Evolutionary conservation across 2,888 invertebrate species (phyloP), one percentile per base, ranked within the genome.

Genomic region (Urechis unicinctus): DNA sequence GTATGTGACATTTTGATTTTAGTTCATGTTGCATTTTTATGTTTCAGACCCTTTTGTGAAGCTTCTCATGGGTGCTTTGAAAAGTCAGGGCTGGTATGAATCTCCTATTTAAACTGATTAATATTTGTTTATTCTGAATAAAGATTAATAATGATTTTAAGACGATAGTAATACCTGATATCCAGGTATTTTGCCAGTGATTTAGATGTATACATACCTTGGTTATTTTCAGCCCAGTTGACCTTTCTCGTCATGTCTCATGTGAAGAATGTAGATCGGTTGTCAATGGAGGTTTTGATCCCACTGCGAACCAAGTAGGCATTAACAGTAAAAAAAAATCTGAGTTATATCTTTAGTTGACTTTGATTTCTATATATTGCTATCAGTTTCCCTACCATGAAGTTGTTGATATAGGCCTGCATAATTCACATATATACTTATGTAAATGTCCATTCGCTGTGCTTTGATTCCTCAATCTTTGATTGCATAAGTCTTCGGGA

Each of bases 201-300:
- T 48, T 2, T 24, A n/a, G 29, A 52, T 21, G 17, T n/a, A n/a
- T n/a, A n/a, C n/a, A n/a, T n/a, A n/a, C n/a, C n/a, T n/a, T n/a
- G n/a, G n/a, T n/a, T n/a, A n/a, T 61, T 84, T 84, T 43, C 78
- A 88, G 91, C 78, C 84, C 86, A 30, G 80, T 95, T 56, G 89
- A 94, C 72, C 83, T 93, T 28, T 80, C 88, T 44, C 83, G 95
- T 57, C 94, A 96, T 73, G 86, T 95, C 64, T 86, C 90, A 0
- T 96, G 95, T 81, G 96, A 96, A 82, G 85, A 87, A 24, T 96
- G 96, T 79, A 86, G 87, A 69, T 79, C 82, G 13, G 82, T 84
- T 6, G 90, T 95, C 0, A 91, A 87, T 68, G 95, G 95, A 28
- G 95, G 95, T 21, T 96, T 90, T 78, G 92, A 93, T 80, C 87